Conservation (phyloP, 2,113 vertebrate species). For the Chloebia gouldiae region DNA sequence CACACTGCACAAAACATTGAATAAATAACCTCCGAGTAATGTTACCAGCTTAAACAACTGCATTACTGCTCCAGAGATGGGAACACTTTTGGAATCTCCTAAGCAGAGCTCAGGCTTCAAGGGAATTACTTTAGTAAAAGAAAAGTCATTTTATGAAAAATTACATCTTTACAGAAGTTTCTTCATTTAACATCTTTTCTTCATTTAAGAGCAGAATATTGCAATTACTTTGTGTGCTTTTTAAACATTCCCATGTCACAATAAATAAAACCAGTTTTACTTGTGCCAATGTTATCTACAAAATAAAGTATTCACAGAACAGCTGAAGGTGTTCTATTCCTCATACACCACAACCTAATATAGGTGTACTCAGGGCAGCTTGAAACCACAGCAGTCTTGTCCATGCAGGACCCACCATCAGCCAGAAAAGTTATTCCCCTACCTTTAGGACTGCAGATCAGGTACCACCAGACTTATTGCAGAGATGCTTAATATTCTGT, state of each 20-base stretch:
- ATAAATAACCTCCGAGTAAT: conserved; percentile 56
- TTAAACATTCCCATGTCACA: conserved; percentile 53
- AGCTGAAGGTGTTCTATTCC: neutral
- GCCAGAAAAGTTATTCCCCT: conserved; percentile 1
- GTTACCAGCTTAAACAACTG: conserved; percentile 39
- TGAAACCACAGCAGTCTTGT: neutral
- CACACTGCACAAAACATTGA: conserved; percentile 60
- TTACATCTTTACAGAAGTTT: conserved; percentile 58
- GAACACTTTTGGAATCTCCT: neutral
- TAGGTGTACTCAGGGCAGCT: conserved; percentile 48
- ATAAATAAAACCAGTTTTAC: conserved; percentile 33
- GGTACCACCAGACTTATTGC: neutral
- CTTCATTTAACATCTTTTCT: conserved; percentile 15
- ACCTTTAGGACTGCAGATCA: neutral
- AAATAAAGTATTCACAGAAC: conserved; percentile 35
- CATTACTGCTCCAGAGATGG: neutral
- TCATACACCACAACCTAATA: conserved; percentile 50
- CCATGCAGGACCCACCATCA: conserved; percentile 16
- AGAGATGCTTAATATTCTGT: conserved; percentile 37
- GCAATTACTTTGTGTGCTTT: conserved; percentile 40
- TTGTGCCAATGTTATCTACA: neutral
- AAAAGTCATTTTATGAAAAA: conserved; percentile 54
- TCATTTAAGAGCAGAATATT: conserved; percentile 40
- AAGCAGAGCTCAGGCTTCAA: conserved; percentile 1
- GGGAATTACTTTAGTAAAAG: conserved; percentile 28